These are phyloP conservation scores for Lepisosteus osseus DNA, from an alignment of 2,113 vertebrate genomes.

Conservation along the genomic window DNA sequence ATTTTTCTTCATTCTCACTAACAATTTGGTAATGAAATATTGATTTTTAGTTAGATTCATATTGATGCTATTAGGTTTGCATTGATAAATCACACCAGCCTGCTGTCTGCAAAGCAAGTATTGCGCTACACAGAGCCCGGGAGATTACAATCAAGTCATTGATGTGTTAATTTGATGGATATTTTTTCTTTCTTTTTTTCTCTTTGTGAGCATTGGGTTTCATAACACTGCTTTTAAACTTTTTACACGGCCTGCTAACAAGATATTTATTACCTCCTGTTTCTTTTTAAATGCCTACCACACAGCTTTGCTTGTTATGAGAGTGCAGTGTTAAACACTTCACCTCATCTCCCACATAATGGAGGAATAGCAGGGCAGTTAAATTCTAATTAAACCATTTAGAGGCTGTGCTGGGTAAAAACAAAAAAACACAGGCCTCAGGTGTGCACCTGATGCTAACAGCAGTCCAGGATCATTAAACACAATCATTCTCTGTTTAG, in stretches of 20 bases:
- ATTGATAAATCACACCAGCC: conserved; percentile 98
- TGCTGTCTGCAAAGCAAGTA: conserved; percentile 86
- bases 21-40: conserved; percentile 99
- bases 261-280: conserved; percentile 64
- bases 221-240: conserved; percentile 56
- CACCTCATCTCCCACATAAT: conserved; percentile 27
- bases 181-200: conserved; percentile 77
- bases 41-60: conserved; percentile 99
- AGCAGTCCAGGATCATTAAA: neutral
- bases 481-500: neutral
- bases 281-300: conserved; percentile 60
- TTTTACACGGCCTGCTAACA: conserved; percentile 54
- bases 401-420: neutral
- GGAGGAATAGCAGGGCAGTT: conserved; percentile 28
- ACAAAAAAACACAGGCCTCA: conserved; percentile 28
- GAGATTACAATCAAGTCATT: conserved; percentile 98
- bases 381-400: conserved; percentile 44
- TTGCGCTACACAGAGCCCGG: conserved; percentile 79
- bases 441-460: conserved; percentile 25
- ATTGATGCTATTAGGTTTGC: conserved; percentile 99
- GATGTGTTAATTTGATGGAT: conserved; percentile 99
- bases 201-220: conserved; percentile 53
- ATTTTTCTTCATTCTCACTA: conserved; percentile 99
- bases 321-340: conserved; percentile 32
- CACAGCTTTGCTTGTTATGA: conserved; percentile 47